Conservation (phyloP, 2,888 invertebrate genomes). For the Carabus problematicus region DNA sequence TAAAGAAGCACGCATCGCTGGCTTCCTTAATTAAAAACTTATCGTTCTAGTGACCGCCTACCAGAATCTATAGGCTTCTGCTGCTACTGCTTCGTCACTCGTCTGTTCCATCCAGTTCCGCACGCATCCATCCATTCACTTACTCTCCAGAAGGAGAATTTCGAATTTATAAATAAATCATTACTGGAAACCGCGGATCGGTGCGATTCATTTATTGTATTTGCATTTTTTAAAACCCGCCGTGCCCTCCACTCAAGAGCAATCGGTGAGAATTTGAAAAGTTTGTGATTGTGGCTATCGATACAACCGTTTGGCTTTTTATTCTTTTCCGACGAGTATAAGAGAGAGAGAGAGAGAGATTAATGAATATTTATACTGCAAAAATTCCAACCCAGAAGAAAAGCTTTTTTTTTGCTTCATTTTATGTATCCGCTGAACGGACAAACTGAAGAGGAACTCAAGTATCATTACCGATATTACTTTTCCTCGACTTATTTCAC, state of each 20-base stretch:
- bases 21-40: constrained; percentile 40
- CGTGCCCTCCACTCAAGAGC: constrained; percentile 9
- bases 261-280: constrained; percentile 38
- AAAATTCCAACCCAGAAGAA: background rate
- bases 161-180: constrained; percentile 35
- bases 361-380: constrained; percentile 13
- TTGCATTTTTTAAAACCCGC: constrained; percentile 31
- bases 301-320: constrained; percentile 32
- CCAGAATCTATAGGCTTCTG: constrained; percentile 2
- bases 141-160: background rate
- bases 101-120: background rate
- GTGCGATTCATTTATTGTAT: constrained; percentile 38
- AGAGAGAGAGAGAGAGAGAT: background rate
- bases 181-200: constrained; percentile 31
- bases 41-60: constrained; percentile 33
- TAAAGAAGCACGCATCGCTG: constrained; percentile 40
- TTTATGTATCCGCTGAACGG: no score
- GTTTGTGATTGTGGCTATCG: constrained; percentile 39
- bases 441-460: no score
- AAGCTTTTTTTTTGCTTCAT: no score
- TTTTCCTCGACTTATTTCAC: no score
- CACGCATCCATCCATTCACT: constrained; percentile 1
- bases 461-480: no score
- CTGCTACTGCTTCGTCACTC: no score
- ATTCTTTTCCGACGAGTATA: constrained; percentile 5